Evolutionary conservation across 37 sponge, comb jelly and placozoan species (phyloP), one percentile per base, ranked within the genome.

Genomic region (Corticium candelabrum): DNA sequence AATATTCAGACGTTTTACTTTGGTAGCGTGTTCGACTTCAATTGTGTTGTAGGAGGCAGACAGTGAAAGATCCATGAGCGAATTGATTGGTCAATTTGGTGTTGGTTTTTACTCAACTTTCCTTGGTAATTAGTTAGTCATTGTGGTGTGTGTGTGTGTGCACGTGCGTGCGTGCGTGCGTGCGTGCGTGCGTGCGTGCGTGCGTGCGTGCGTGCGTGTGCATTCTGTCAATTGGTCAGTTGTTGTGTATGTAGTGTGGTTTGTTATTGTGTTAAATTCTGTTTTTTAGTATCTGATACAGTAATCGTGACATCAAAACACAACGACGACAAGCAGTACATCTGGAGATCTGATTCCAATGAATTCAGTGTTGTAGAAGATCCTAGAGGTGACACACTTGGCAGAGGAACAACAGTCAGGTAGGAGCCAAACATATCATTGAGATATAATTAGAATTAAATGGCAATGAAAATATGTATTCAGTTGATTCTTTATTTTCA

Each of bases 51-150:
- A 77, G 77, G 70, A 78, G 37, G 39, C 84, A 1, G 80, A 78
- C 1, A n/a, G 73, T 5, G 67, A 34, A 3, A 37, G 82, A 41
- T 74, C 85, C 57, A 67, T 72, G n/a, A 80, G 71, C 29, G 99
- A 97, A 82, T 76, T 97, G 83, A 97, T 97, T 86, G 99, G 99
- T 40, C 99, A 97, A 75, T 97, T 97, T 87, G 99, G 99, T 82
- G 99, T 97, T n/a, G 99, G 99, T 27, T 97, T 97, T 82, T 97
- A 97, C 86, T 97, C 99, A 1, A 50, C 95, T 40, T 97, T 97
- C 89, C 86, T 97, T 56, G 96, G 91, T 90, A 69, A 77, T 82
- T 71, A 39, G 31, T 71, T 1, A 11, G 4, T 5, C 43, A 35
- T n/a, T n/a, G n/a, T n/a, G n/a, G n/a, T n/a, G n/a, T n/a, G n/a